A percentile compares a stretch with the other conserved stretches of the same genome.
phyloP scores from a whole-genome alignment of 2,113 vertebrate genomes.

The Mustela nigripes region DNA sequence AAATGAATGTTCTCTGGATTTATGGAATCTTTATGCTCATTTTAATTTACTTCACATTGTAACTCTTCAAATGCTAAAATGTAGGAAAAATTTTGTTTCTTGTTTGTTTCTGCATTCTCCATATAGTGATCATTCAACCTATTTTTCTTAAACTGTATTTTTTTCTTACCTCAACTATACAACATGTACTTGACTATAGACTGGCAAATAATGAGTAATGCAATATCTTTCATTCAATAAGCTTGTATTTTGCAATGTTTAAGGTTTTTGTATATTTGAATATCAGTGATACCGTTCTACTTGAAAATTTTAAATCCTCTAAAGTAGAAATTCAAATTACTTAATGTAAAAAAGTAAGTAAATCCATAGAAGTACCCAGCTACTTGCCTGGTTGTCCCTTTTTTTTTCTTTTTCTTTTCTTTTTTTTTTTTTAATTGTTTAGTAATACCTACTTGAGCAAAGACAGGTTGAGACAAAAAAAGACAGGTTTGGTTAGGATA shows the following conservation, averaged over 20 bases:
- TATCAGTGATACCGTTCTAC: neutral
- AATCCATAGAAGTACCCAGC: neutral
- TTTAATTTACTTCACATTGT: constrained; percentile 19
- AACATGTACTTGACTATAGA: neutral
- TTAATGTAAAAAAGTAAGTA: neutral
- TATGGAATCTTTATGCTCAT: neutral
- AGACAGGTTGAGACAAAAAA: neutral
- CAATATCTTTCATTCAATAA: neutral
- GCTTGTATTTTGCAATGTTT: neutral
- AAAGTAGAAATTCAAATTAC: neutral
- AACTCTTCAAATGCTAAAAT: neutral
- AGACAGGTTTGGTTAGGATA: neutral
- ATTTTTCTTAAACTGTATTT: neutral
- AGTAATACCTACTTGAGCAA: neutral
- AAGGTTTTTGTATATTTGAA: neutral
- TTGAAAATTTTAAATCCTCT: neutral
- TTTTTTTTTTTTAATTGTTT: constrained; percentile 29
- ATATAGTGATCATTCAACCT: neutral
- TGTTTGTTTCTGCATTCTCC: neutral
- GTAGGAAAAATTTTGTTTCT: neutral
- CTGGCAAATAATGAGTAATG: neutral
- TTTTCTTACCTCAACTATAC: neutral
- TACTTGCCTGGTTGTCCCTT: neutral
- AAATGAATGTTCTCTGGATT: neutral
- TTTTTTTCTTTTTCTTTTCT: constrained; percentile 53